Evolutionary conservation across 64 coral and sea anemone species (phyloP).

Genomic region (Dendronephthya gigantea): DNA sequence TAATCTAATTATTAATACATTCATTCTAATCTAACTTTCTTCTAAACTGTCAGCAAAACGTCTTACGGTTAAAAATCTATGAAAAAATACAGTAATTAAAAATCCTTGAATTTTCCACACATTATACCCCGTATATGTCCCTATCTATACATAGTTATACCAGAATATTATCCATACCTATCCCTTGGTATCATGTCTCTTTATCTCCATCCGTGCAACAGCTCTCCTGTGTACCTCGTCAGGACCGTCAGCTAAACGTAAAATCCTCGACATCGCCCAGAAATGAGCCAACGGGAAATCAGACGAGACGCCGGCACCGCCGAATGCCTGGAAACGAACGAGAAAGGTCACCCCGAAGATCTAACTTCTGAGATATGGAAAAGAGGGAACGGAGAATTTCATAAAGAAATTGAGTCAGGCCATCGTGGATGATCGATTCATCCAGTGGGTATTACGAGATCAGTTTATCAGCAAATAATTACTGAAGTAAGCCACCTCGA

Average conservation of each 20-base stretch:
- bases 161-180: not conserved
- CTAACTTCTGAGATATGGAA: too few relatives aligned
- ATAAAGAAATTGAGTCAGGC: too few relatives aligned
- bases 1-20: too few relatives aligned
- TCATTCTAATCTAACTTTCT: too few relatives aligned
- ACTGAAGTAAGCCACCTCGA: too few relatives aligned
- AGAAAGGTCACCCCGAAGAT: not conserved
- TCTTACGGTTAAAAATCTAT: too few relatives aligned
- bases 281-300: slow-evolving; percentile 88
- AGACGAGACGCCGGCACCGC: slow-evolving; percentile 65
- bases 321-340: slow-evolving; percentile 46
- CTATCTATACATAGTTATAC: not conserved
- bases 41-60: too few relatives aligned
- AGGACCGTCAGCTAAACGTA: slow-evolving; percentile 81
- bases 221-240: slow-evolving; percentile 86
- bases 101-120: not conserved
- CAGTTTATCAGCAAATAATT: too few relatives aligned
- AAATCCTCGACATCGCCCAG: slow-evolving; percentile 73
- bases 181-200: slow-evolving; percentile 17
- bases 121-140: not conserved
- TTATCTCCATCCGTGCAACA: slow-evolving; percentile 69
- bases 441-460: too few relatives aligned
- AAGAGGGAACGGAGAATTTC: too few relatives aligned
- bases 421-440: too few relatives aligned
- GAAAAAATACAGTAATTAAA: too few relatives aligned